A percentile compares a stretch with the other conserved stretches of the same genome.
Evolutionary conservation across 2,888 invertebrate genomes (phyloP).

Genomic region (Rhogogaster chlorosoma): DNA sequence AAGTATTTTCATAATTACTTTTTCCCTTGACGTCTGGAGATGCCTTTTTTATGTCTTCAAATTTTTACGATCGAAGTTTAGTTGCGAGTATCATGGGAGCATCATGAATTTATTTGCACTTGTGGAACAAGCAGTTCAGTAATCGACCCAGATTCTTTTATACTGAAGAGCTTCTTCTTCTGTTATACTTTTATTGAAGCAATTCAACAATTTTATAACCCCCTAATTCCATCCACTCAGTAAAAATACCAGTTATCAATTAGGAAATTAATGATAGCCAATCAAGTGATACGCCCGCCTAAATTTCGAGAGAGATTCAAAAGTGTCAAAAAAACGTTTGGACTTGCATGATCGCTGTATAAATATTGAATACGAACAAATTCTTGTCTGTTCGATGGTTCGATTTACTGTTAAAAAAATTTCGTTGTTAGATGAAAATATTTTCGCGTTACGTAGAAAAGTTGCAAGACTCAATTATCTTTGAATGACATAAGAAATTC

Average conservation of each 20-base stretch:
- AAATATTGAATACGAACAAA: background rate
- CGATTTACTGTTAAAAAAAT: background rate
- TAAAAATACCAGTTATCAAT: background rate
- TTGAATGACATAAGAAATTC: background rate
- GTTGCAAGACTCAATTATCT: background rate
- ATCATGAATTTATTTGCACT: background rate
- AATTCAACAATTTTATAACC: background rate
- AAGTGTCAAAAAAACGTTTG: background rate
- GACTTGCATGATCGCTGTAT: background rate
- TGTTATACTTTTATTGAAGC: background rate
- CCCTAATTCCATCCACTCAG: background rate
- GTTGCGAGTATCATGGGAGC: background rate
- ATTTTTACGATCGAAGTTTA: background rate
- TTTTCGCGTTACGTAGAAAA: background rate
- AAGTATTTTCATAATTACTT: background rate
- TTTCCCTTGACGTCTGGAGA: background rate
- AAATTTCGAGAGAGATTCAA: background rate
- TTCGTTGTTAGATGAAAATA: background rate
- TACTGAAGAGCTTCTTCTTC: background rate
- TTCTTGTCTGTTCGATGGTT: background rate
- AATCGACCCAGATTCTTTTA: background rate
- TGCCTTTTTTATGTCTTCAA: background rate
- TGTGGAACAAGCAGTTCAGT: background rate
- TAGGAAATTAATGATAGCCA: background rate
- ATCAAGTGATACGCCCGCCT: background rate